Evolutionary conservation across 2,113 vertebrate species (phyloP).

Genomic region (Heterochromis multidens): DNA sequence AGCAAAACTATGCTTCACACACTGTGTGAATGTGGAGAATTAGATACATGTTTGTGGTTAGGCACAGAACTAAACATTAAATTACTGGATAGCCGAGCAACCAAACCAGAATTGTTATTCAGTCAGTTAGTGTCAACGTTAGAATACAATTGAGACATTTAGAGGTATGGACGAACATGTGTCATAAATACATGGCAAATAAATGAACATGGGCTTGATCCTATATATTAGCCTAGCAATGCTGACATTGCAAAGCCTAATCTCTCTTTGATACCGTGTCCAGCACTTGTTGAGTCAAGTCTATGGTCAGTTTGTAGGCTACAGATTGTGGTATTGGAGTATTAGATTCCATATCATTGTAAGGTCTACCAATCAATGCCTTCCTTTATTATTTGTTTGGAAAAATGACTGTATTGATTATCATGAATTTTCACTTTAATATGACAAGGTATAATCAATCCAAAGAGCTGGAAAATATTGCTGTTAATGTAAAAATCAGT

Average conservation of each 20-base stretch:
- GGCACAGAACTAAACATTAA: background rate
- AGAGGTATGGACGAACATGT: background rate
- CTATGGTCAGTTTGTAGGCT: too few relatives aligned
- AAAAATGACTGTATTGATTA: background rate
- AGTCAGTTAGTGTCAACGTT: background rate
- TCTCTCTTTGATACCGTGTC: background rate
- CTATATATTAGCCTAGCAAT: too few relatives aligned
- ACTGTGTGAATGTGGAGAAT: slow-evolving; percentile 7
- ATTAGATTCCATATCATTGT: background rate
- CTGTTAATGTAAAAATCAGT: background rate
- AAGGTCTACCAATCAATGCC: background rate
- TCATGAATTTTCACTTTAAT: background rate
- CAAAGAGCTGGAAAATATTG: background rate
- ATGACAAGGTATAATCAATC: background rate
- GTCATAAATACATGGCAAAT: background rate
- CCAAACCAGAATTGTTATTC: background rate
- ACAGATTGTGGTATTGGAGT: background rate
- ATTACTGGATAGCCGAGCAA: background rate
- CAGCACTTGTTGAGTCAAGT: too few relatives aligned
- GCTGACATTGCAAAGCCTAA: background rate
- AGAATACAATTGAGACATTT: background rate
- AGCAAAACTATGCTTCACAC: background rate
- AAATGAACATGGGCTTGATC: background rate
- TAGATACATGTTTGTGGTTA: background rate
- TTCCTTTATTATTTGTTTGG: background rate